Evolutionary conservation across 2,113 vertebrate genomes (phyloP).

Genomic region (Grus americana): DNA sequence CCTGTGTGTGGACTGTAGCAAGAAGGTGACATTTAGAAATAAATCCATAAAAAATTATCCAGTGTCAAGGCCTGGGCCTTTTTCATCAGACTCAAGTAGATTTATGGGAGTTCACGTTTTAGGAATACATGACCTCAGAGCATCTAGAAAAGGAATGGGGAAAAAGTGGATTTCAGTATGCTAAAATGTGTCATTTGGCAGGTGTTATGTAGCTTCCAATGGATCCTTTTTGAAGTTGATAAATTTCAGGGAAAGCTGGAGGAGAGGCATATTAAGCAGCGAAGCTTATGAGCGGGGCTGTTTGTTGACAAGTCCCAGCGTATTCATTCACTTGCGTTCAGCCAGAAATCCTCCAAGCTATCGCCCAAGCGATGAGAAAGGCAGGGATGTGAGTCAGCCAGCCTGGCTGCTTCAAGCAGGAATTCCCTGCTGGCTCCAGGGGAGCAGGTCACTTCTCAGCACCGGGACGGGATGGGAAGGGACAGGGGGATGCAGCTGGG

Average conservation of each 20-base stretch:
- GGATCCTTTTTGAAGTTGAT: background rate
- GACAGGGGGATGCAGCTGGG: background rate
- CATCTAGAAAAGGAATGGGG: background rate
- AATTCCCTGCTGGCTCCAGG: background rate
- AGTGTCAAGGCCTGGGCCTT: background rate
- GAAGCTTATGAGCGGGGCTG: background rate
- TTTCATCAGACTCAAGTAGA: background rate
- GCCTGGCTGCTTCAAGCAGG: background rate
- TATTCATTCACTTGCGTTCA: background rate
- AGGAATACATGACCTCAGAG: background rate
- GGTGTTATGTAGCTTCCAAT: background rate
- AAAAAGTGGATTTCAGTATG: background rate
- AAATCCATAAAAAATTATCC: background rate
- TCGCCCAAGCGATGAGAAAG: background rate
- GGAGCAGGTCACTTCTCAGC: background rate
- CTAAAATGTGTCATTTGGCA: background rate
- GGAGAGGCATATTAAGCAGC: background rate
- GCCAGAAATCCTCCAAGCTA: constrained; percentile 11
- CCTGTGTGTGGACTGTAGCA: background rate
- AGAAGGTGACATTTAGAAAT: background rate
- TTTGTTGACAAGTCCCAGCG: constrained; percentile 26
- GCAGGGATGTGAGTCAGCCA: background rate
- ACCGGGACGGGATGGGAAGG: rapidly evolving
- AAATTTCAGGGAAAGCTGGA: background rate
- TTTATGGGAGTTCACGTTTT: background rate